Percentiles rank a stretch among this genome's conserved stretches.
These are phyloP conservation scores for Erynnis tages DNA, from an alignment of 2,888 invertebrate genomes.

Conservation along the genomic window DNA sequence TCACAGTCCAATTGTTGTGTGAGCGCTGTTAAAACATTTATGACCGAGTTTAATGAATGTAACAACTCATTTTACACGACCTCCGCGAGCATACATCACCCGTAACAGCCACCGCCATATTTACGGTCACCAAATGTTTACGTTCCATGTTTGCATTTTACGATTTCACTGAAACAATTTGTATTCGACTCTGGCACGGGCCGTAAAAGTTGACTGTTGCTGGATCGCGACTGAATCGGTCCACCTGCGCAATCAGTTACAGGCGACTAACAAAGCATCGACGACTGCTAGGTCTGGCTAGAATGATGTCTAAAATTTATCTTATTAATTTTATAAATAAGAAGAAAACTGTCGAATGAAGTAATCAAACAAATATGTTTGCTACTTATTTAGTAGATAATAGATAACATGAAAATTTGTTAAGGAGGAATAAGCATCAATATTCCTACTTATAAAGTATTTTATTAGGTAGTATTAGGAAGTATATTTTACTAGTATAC, in stretches of 20 bases:
- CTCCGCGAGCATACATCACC: conserved; percentile 5
- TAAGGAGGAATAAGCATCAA: too few relatives aligned
- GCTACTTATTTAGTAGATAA: too few relatives aligned
- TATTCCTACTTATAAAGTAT: too few relatives aligned
- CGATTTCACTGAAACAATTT: conserved; percentile 67
- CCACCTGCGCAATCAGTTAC: conserved; percentile 67
- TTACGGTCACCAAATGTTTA: conserved; percentile 46
- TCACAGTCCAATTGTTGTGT: neutral
- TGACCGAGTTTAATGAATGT: neutral
- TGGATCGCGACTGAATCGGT: conserved; percentile 48
- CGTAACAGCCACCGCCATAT: conserved; percentile 26
- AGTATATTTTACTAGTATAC: too few relatives aligned
- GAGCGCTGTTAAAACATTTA: neutral
- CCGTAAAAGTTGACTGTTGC: conserved; percentile 60
- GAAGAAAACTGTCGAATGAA: too few relatives aligned
- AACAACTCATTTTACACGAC: conserved; percentile 7
- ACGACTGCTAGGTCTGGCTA: neutral
- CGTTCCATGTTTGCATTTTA: conserved; percentile 64
- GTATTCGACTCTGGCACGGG: conserved; percentile 61
- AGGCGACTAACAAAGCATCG: conserved; percentile 38
- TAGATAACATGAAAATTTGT: too few relatives aligned
- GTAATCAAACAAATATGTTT: too few relatives aligned
- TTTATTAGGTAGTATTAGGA: too few relatives aligned
- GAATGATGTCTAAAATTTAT: too few relatives aligned
- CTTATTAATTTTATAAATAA: neutral